Evolutionary conservation across 2,113 vertebrate species (phyloP).

Genomic region (Synchiropus splendidus): DNA sequence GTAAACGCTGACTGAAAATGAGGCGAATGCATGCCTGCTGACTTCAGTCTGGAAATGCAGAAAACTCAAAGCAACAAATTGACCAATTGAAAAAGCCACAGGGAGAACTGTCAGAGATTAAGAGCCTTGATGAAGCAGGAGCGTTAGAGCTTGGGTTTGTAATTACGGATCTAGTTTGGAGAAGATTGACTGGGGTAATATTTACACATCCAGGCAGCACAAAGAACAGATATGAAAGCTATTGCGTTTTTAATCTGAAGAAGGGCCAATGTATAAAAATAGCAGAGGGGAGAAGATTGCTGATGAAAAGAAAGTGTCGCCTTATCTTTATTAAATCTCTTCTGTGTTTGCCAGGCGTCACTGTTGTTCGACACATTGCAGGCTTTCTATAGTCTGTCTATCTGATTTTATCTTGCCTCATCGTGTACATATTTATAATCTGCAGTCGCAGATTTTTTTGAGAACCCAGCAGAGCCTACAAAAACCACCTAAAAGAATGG

Average conservation of each 20-base stretch:
- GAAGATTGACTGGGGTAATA: constrained; percentile 25
- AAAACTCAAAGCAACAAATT: constrained; percentile 20
- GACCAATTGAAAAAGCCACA: constrained; percentile 10
- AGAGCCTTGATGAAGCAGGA: constrained; percentile 5
- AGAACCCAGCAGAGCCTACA: no score
- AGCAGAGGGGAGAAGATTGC: constrained; percentile 15
- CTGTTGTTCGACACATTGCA: constrained; percentile 19
- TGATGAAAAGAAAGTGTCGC: constrained; percentile 28
- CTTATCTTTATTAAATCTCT: constrained; percentile 46
- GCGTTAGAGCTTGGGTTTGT: constrained; percentile 2
- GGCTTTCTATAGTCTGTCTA: background rate
- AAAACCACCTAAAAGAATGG: no score
- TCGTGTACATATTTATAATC: background rate
- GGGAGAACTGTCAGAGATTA: constrained; percentile 2
- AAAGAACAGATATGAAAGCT: background rate
- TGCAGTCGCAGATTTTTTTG: background rate
- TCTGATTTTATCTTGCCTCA: no score
- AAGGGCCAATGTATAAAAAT: constrained; percentile 8
- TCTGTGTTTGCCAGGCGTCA: constrained; percentile 12
- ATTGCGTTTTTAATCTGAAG: constrained; percentile 26
- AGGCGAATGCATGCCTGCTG: constrained; percentile 16
- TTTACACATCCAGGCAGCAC: constrained; percentile 20
- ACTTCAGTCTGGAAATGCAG: constrained; percentile 4
- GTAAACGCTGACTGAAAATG: constrained; percentile 11
- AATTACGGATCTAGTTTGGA: constrained; percentile 9